Evolutionary conservation across 2,113 vertebrate species (phyloP), one percentile per base, ranked within the genome.

Genomic region (Callipepla californica): DNA sequence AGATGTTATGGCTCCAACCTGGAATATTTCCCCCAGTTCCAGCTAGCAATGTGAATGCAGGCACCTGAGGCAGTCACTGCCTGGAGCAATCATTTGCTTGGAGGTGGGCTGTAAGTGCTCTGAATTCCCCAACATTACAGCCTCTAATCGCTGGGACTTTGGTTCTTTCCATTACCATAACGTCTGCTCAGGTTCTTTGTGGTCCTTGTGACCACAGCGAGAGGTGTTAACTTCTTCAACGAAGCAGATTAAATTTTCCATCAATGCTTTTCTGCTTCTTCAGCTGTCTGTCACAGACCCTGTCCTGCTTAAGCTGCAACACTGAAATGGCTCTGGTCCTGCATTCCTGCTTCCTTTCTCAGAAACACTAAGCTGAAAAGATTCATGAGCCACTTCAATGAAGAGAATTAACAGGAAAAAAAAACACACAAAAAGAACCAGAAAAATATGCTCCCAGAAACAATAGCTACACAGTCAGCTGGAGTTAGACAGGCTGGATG

Each of bases 381-480:
- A 75, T 44, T 51, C 40, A 87, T 44, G 78, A 92, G 77, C 57
- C 62, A 21, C 77, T 87, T 89, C 25, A 36, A 59, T 32, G 51
- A 34, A 83, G 23, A 92, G 61, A 89, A 86, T 45, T 80, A 22
- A 93, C 79, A 45, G 18, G 6, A 61, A 36, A 34, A n/a, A 34
- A 25, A 38, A 38, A 14, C 7, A 17, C 16, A 19, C 1, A 36
- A 16, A 12, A 38, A 47, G 32, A 53, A 23, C 1, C 7, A 34
- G 22, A 44, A 34, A 92, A 94, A 78, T 26, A 78, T 57, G 25
- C 34, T 93, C 38, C 53, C 70, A 84, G 74, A 34, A 87, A 84
- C 93, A 93, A 91, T n/a, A 48, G 51, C 62, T 94, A 85, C 84
- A 91, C 86, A 75, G 1, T 75, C 89, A 91, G 16, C 80, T 78